Conservation (phyloP, 2,888 invertebrate species). For the Oscheius sp. region DNA sequence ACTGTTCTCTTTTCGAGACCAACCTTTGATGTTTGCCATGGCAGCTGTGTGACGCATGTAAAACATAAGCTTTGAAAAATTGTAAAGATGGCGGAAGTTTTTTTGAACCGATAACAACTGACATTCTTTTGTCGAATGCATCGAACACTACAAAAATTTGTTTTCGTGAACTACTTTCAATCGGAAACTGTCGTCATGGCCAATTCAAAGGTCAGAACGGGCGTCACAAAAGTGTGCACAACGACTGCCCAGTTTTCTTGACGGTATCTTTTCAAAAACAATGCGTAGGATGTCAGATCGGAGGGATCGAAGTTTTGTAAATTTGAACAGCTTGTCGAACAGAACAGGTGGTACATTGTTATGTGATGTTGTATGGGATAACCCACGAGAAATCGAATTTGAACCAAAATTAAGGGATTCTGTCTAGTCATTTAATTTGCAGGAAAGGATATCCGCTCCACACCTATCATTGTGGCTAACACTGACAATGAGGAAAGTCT, state of each 20-base stretch:
- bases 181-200: slow-evolving; percentile 21
- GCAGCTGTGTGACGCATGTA: neutral
- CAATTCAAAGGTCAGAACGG: slow-evolving; percentile 6
- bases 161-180: neutral
- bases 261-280: slow-evolving; percentile 7
- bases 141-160: neutral
- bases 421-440: slow-evolving; percentile 24
- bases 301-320: neutral
- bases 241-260: slow-evolving; percentile 10
- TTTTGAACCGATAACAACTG: neutral
- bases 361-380: neutral
- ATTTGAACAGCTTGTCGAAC: neutral
- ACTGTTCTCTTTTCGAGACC: neutral
- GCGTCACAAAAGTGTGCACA: slow-evolving; percentile 23
- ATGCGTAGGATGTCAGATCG: slow-evolving; percentile 9
- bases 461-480: slow-evolving; percentile 84
- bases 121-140: neutral
- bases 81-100: neutral
- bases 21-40: slow-evolving; percentile 6
- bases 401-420: neutral
- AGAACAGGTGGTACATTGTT: neutral
- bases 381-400: too few species aligned
- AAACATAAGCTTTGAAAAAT: neutral
- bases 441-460: slow-evolving; percentile 69
- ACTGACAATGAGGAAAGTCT: slow-evolving; percentile 83